Evolutionary conservation across 2,888 invertebrate genomes (phyloP).

Genomic region (Leistus spinibarbis): DNA sequence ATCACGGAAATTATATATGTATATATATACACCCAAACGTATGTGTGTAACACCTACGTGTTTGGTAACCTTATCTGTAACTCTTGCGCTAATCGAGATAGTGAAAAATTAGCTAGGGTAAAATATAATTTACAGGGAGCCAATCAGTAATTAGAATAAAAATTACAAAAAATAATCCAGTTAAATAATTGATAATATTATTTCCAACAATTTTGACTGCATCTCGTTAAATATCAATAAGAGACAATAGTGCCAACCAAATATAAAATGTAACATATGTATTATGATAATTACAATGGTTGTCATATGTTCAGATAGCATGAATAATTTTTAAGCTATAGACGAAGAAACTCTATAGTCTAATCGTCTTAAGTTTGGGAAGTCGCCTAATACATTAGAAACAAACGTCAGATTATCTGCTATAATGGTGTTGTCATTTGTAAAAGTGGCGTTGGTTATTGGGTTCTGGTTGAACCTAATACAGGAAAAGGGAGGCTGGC

Average conservation of each 20-base stretch:
- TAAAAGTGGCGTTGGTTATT: neutral
- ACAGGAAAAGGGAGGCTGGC: neutral
- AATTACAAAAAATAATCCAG: too few species aligned
- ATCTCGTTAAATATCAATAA: neutral
- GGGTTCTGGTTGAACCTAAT: neutral
- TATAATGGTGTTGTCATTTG: slow-evolving; percentile 29
- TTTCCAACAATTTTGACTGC: too few species aligned
- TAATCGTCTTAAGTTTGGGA: neutral
- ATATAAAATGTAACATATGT: too few species aligned
- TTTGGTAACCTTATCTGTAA: too few species aligned
- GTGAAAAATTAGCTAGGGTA: too few species aligned
- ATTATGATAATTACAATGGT: neutral
- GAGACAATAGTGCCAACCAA: too few species aligned
- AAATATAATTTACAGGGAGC: too few species aligned
- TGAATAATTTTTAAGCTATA: neutral
- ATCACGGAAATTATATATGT: neutral
- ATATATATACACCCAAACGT: too few species aligned
- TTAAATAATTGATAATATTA: too few species aligned
- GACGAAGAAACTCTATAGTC: neutral
- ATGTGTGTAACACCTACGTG: too few species aligned
- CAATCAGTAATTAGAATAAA: too few species aligned
- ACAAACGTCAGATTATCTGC: slow-evolving; percentile 19
- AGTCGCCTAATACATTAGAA: neutral
- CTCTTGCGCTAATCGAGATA: too few species aligned
- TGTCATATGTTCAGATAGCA: neutral